Percentiles rank a stretch among this genome's conserved stretches.
Evolutionary conservation across 2,113 vertebrate species (phyloP).

Genomic region (Pluvialis apricaria): DNA sequence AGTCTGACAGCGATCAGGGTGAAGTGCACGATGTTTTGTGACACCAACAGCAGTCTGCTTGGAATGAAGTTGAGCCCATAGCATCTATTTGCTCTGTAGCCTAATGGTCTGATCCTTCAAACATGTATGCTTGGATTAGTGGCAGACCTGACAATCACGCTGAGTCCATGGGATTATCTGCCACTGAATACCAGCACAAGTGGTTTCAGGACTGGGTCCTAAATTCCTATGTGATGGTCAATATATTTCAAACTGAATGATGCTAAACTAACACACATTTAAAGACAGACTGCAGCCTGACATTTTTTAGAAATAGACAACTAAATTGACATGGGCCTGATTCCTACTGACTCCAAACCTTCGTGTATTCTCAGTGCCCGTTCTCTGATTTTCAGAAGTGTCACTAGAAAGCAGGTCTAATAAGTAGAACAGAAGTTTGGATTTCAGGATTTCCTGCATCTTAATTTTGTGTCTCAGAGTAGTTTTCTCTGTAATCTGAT

Average conservation of each 20-base stretch:
- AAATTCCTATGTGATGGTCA: neutral
- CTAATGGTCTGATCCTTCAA: neutral
- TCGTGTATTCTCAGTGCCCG: neutral
- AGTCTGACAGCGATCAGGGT: accelerated
- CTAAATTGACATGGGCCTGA: neutral
- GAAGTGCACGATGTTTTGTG: neutral
- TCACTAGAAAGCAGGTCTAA: neutral
- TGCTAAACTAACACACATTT: neutral
- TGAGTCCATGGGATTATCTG: neutral
- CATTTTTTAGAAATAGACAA: neutral
- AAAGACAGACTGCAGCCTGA: neutral
- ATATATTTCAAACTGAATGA: neutral
- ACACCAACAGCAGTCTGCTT: neutral
- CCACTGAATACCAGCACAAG: neutral
- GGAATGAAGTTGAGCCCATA: neutral
- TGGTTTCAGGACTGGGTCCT: neutral
- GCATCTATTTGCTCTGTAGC: neutral
- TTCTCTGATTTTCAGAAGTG: neutral
- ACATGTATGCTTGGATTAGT: neutral
- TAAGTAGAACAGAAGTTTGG: neutral
- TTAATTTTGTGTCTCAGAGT: neutral
- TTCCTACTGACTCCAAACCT: neutral
- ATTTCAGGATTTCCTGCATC: neutral
- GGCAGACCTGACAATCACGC: neutral
- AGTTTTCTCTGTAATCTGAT: neutral